phyloP scores from a whole-genome alignment of 1,140 invertebrate species.

The Gerris buenoi region DNA sequence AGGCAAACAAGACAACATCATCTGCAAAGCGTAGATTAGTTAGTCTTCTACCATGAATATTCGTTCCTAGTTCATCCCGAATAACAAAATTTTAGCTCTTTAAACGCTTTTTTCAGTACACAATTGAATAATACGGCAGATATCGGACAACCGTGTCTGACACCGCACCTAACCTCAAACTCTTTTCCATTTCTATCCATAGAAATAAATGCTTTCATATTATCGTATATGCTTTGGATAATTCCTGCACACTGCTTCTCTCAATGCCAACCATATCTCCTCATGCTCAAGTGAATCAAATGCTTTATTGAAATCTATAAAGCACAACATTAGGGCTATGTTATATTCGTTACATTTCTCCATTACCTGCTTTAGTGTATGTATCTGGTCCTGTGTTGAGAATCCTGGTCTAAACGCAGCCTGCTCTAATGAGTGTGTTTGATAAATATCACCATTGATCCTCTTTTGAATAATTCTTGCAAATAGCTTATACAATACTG shows the following conservation, averaged over 20 bases:
- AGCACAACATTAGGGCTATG: background rate
- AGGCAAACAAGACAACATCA: constrained; percentile 23
- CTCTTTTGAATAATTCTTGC: constrained; percentile 18
- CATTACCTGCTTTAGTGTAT: constrained; percentile 9
- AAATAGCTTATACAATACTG: constrained; percentile 23
- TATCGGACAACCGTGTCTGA: constrained; percentile 14
- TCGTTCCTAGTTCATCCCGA: constrained; percentile 18
- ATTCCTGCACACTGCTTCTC: background rate
- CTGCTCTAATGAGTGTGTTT: constrained; percentile 25
- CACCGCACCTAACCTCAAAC: background rate
- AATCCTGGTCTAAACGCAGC: constrained; percentile 26
- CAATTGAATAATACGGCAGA: constrained; percentile 20
- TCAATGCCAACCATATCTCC: background rate
- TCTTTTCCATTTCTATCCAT: background rate
- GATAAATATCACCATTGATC: constrained; percentile 21
- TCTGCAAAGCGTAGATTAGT: constrained; percentile 27
- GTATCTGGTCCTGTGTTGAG: constrained; percentile 14
- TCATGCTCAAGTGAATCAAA: constrained; percentile 1
- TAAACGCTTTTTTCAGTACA: constrained; percentile 17
- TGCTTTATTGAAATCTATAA: constrained; percentile 8
- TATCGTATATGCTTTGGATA: constrained; percentile 3
- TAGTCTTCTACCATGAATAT: constrained; percentile 17
- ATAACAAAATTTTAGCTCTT: constrained; percentile 21
- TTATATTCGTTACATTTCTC: constrained; percentile 14
- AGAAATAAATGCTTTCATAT: constrained; percentile 4